phyloP scores from a whole-genome alignment of 2,113 vertebrate species.

The Glaucidium brasilianum region DNA sequence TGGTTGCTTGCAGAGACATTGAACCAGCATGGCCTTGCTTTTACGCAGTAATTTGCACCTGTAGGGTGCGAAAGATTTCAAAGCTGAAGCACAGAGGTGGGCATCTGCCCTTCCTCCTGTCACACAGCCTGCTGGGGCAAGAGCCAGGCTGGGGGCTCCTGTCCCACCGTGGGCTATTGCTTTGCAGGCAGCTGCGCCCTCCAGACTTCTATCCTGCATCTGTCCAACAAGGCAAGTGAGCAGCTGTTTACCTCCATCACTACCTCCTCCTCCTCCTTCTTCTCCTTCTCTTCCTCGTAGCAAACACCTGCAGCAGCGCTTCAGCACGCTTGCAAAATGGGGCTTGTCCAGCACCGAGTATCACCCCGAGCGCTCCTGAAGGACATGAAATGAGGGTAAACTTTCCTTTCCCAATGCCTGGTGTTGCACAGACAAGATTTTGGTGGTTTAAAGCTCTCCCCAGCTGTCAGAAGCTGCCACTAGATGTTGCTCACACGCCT shows the following conservation, averaged over 20 bases:
- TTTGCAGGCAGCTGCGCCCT: neutral
- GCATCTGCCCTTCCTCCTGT: neutral
- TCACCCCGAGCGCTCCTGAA: fast-evolving
- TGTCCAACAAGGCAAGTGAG: neutral
- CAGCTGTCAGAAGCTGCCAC: neutral
- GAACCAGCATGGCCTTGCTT: neutral
- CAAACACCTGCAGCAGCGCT: neutral
- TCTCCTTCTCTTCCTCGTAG: neutral
- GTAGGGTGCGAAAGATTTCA: neutral
- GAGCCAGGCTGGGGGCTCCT: neutral
- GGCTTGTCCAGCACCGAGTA: fast-evolving
- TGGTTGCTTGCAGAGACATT: neutral
- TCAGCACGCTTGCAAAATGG: neutral
- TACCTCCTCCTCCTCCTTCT: neutral
- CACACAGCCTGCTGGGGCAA: neutral
- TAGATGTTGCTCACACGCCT: constrained; percentile 50
- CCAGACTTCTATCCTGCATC: neutral
- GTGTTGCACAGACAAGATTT: neutral
- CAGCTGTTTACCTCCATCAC: neutral
- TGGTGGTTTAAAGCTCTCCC: neutral
- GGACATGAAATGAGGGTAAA: neutral
- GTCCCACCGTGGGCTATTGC: neutral
- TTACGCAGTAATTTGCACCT: neutral
- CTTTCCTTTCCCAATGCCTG: neutral
- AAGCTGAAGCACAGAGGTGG: neutral